A percentile compares a stretch with the other conserved stretches of the same genome.
Conservation (phyloP, 2,888 invertebrate species). For the Athripsodes cinereus region DNA sequence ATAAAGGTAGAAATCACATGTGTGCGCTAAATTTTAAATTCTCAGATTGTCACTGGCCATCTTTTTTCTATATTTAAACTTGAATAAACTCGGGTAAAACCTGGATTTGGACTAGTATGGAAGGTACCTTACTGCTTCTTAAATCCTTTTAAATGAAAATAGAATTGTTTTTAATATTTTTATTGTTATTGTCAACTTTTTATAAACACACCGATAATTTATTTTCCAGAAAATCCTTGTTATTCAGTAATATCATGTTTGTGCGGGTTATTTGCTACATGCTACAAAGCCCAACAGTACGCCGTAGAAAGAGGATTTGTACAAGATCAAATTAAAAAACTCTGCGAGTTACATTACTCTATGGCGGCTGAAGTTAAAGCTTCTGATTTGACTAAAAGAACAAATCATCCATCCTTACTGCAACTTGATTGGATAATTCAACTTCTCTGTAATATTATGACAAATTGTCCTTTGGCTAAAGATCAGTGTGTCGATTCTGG, state of each 20-base stretch:
- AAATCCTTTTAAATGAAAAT: too few species aligned
- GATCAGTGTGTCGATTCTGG: slow-evolving; percentile 48
- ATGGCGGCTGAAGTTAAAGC: slow-evolving; percentile 12
- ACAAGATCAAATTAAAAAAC: slow-evolving; percentile 16
- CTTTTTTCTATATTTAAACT: too few species aligned
- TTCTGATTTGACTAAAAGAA: slow-evolving; percentile 12
- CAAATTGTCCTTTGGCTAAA: slow-evolving; percentile 50
- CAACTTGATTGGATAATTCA: slow-evolving; percentile 53
- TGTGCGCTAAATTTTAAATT: too few species aligned
- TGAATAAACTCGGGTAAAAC: too few species aligned
- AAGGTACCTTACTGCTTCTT: too few species aligned
- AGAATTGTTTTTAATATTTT: too few species aligned
- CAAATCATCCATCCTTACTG: slow-evolving; percentile 44
- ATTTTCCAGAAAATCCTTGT: slow-evolving; percentile 16
- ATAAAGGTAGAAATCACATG: too few species aligned
- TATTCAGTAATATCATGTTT: slow-evolving; percentile 17
- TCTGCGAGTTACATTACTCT: slow-evolving; percentile 19
- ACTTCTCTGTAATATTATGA: slow-evolving; percentile 54
- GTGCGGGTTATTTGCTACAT: slow-evolving; percentile 18
- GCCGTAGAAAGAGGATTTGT: slow-evolving; percentile 19
- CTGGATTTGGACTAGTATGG: too few species aligned
- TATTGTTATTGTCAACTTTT: too few species aligned
- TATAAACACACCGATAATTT: too few species aligned
- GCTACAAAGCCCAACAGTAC: slow-evolving; percentile 17
- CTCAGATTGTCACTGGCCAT: too few species aligned